Evolutionary conservation across 2,888 invertebrate species (phyloP).

Genomic region (Leucoptera coffeella): DNA sequence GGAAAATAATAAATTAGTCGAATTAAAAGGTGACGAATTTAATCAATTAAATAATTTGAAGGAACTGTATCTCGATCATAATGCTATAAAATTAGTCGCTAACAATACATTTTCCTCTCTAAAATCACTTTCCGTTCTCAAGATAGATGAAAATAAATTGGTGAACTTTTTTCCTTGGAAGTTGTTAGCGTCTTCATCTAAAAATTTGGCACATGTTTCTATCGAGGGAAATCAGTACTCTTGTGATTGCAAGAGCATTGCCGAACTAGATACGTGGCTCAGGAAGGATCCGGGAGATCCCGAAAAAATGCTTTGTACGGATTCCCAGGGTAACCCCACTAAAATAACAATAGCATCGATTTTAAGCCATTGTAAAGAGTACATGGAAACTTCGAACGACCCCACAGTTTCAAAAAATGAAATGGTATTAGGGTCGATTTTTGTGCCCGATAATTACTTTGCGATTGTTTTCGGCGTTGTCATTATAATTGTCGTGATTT

Average conservation of each 20-base stretch:
- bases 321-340: slow-evolving; percentile 45
- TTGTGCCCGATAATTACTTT: slow-evolving; percentile 65
- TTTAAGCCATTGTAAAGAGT: slow-evolving; percentile 57
- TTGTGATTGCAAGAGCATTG: slow-evolving; percentile 72
- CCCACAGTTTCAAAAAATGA: slow-evolving; percentile 40
- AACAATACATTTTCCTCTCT: slow-evolving; percentile 74
- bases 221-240: slow-evolving; percentile 78
- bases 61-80: slow-evolving; percentile 75
- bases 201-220: slow-evolving; percentile 59
- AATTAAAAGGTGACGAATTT: slow-evolving; percentile 73
- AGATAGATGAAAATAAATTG: slow-evolving; percentile 72
- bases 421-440: slow-evolving; percentile 53
- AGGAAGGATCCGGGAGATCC: slow-evolving; percentile 60
- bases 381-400: slow-evolving; percentile 45
- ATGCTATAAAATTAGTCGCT: slow-evolving; percentile 66
- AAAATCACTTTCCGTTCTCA: slow-evolving; percentile 63
- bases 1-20: slow-evolving; percentile 68
- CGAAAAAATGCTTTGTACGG: slow-evolving; percentile 63
- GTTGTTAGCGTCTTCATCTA: slow-evolving; percentile 56
- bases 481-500: slow-evolving; percentile 62
- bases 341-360: slow-evolving; percentile 50
- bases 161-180: slow-evolving; percentile 71
- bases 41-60: slow-evolving; percentile 67
- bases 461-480: slow-evolving; percentile 68
- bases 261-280: slow-evolving; percentile 63